Evolutionary conservation across 2,113 vertebrate species (phyloP), one percentile per base, ranked within the genome.

Genomic region (Archocentrus centrarchus): DNA sequence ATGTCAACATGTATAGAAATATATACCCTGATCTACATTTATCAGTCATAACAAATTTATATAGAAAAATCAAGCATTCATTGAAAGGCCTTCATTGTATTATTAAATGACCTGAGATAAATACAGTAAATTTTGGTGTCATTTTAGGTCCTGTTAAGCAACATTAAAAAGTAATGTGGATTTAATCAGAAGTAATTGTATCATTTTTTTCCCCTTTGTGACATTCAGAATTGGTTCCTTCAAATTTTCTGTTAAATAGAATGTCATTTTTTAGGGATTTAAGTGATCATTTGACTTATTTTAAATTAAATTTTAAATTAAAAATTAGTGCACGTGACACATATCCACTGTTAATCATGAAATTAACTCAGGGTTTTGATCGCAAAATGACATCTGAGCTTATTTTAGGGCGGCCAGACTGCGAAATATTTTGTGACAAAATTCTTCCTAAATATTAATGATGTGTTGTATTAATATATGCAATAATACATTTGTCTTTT

Each of bases 361-460:
- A 53, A 37, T 73, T 59, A 58, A 30, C 13, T 83, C 13, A 39
- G 7, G 32, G 32, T 55, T 77, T 80, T 80, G 15, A 79, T 58
- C 32, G 75, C 27, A 50, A 39, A 27, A 47, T 63, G n/a, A 75
- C 53, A 78, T 41, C 32, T 81, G 30, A 41, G 27, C 24, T 73
- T 68, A 39, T 87, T 79, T 70, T 84, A 60, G 47, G 47, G 80
- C 37, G 27, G 17, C 35, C 4, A 37, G 61, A 37, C 73, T 61
- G 58, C 27, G 68, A 76, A 77, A 79, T 83, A 79, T 79, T 85
- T 57, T 41, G 75, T 87, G 57, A 76, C 82, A 86, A 53, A 78
- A 68, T 44, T 76, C 37, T 70, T 30, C 30, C 22, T 50, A 15
- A 85, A 87, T 85, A 79, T 58, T 75, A 17, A 82, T 75, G 60